phyloP scores from a whole-genome alignment of 2,113 vertebrate species.

The Sitta europaea region DNA sequence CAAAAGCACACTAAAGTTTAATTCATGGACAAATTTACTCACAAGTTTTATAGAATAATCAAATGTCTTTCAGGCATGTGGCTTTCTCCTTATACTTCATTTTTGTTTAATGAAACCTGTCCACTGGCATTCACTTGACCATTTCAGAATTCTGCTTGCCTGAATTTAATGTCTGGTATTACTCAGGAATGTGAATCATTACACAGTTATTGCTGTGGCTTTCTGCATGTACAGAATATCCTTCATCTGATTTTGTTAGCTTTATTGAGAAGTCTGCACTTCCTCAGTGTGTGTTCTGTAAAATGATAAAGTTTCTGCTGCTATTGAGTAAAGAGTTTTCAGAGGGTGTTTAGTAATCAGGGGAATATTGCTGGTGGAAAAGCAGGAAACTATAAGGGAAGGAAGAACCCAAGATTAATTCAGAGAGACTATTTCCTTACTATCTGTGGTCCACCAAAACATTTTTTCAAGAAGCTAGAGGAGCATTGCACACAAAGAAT shows the following conservation, averaged over 20 bases:
- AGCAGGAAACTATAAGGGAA: neutral
- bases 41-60: neutral
- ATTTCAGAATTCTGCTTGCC: neutral
- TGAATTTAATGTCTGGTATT: neutral
- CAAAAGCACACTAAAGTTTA: neutral
- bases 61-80: neutral
- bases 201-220: neutral
- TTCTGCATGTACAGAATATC: neutral
- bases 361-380: neutral
- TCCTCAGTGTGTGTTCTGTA: rapidly evolving
- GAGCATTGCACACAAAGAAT: neutral
- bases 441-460: neutral
- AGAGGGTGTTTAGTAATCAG: neutral
- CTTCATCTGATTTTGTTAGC: neutral
- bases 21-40: neutral
- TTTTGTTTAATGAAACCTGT: neutral
- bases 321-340: neutral
- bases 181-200: neutral
- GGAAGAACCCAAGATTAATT: neutral
- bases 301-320: neutral
- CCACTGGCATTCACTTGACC: neutral
- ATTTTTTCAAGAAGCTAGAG: neutral
- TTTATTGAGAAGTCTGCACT: neutral
- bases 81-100: neutral
- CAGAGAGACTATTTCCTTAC: neutral